Percentiles rank a stretch among this genome's conserved stretches.
phyloP scores from a whole-genome alignment of 2,113 vertebrate genomes.

The Cyprinodon brontotheroides region DNA sequence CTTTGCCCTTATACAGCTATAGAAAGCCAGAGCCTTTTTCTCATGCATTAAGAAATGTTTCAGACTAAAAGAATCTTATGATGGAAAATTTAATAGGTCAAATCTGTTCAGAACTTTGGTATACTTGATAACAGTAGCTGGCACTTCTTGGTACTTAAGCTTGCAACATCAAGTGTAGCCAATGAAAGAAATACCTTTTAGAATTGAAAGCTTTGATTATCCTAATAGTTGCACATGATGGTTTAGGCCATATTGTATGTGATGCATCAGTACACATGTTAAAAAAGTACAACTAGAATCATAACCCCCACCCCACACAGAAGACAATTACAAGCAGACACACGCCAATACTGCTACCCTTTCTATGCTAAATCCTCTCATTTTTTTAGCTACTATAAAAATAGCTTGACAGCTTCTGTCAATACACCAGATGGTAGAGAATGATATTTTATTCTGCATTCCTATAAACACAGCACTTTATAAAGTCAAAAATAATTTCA shows the following conservation, averaged over 20 bases:
- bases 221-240: neutral
- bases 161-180: neutral
- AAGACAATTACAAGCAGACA: too few species aligned
- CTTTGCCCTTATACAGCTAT: too few species aligned
- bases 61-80: too few species aligned
- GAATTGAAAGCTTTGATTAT: neutral
- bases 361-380: neutral
- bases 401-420: neutral
- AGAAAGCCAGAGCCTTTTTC: too few species aligned
- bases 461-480: neutral
- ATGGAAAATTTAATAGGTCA: too few species aligned
- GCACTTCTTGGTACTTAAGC: neutral
- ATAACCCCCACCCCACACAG: too few species aligned
- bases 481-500: neutral
- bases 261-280: too few species aligned
- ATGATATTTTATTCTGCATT: neutral
- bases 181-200: neutral
- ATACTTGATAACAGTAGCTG: neutral
- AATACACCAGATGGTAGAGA: neutral
- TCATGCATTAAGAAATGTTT: too few species aligned
- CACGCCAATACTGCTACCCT: too few species aligned
- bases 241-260: neutral
- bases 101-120: too few species aligned
- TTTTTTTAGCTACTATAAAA: neutral
- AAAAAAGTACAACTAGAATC: too few species aligned